Conservation (phyloP, 2,888 invertebrate species). For the Drosophila hamatofila region DNA sequence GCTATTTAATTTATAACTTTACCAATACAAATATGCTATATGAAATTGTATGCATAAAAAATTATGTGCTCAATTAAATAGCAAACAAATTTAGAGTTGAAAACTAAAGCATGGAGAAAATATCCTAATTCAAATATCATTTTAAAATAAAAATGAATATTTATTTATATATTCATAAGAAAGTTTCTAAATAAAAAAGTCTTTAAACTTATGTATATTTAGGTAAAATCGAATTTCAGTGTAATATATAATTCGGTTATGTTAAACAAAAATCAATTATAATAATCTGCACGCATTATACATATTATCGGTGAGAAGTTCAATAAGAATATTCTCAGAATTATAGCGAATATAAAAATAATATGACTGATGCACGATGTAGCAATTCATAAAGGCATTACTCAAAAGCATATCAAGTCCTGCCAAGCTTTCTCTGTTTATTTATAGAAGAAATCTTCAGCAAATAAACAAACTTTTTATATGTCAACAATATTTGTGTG, state of each 20-base stretch:
- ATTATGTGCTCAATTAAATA: neutral
- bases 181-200: neutral
- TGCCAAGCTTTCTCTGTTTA: constrained; percentile 21
- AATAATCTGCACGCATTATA: neutral
- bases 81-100: neutral
- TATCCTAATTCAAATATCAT: neutral
- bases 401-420: neutral
- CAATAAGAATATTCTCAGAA: neutral
- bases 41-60: neutral
- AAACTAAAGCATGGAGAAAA: neutral
- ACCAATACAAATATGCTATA: neutral
- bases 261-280: neutral
- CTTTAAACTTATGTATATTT: neutral
- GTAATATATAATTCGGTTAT: neutral
- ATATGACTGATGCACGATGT: neutral
- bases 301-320: neutral
- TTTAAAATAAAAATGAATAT: no score
- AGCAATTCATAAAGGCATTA: neutral
- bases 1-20: neutral
- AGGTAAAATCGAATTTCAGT: neutral
- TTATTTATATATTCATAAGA: neutral
- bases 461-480: constrained; percentile 25
- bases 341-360: neutral
- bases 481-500: constrained; percentile 15
- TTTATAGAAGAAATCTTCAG: constrained; percentile 17